A percentile compares a stretch with the other conserved stretches of the same genome.
phyloP scores from a whole-genome alignment of 2,797 vertebrate species.

The Esox lucius region DNA sequence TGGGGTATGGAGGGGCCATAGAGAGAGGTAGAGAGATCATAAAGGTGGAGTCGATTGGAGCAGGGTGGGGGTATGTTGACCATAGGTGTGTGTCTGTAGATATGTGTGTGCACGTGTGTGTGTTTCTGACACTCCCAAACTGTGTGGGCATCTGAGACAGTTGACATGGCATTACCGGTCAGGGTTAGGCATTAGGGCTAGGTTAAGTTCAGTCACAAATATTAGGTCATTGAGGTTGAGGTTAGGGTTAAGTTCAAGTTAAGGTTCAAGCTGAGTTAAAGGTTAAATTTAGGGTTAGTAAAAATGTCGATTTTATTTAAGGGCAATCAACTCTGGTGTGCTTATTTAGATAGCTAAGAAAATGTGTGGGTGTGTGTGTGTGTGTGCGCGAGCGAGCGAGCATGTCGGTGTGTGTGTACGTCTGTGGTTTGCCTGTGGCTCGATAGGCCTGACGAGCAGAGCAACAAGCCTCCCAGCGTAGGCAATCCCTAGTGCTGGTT shows the following conservation, averaged over 20 bases:
- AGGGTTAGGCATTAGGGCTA: too few species aligned
- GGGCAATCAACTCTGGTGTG: too few species aligned
- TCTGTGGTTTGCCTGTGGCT: constrained; percentile 70
- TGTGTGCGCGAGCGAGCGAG: constrained; percentile 7
- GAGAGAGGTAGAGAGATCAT: constrained; percentile 12
- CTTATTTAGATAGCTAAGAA: too few species aligned
- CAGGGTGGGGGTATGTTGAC: neutral
- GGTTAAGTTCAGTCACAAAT: too few species aligned
- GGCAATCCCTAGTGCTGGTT: constrained; percentile 80
- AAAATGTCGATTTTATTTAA: neutral
- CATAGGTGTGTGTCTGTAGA: neutral
- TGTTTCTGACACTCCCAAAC: neutral
- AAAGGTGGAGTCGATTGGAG: neutral
- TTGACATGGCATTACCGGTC: too few species aligned
- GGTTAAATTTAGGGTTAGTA: too few species aligned
- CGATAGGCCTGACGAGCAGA: constrained; percentile 74
- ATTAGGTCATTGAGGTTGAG: too few species aligned
- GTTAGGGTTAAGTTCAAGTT: too few species aligned
- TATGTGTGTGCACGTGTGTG: constrained; percentile 5
- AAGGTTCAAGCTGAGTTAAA: too few species aligned
- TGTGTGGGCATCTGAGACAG: too few species aligned
- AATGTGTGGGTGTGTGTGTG: neutral
- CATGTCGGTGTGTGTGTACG: constrained; percentile 18
- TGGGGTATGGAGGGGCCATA: neutral
- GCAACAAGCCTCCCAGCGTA: constrained; percentile 79